Base-by-base conservation (phyloP, 2,797 vertebrate genomes). In the Fundulus diaphanus region DNA sequence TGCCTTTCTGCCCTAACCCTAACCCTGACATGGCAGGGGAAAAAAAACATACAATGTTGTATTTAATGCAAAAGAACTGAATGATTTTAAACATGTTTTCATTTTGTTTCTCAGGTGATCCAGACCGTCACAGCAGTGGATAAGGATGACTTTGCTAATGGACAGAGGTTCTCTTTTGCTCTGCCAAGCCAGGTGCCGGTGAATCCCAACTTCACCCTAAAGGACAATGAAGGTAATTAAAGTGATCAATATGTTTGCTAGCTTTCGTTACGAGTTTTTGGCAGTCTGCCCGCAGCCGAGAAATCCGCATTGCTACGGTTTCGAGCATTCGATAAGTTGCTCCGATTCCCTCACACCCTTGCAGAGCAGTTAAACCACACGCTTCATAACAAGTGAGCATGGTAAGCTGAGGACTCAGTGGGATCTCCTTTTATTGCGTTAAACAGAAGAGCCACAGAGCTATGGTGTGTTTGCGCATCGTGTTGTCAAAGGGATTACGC, bases 201-300 rank as follows among this genome's bases (percentile, higher is more conserved):
- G 86, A 99, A 99, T 91, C 98, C 97, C 88, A 99, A 99, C 95
- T 99, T 99, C 92, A 98, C 98, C 71, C 90, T 99, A 73, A 97
- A 96, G 94, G 97, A 99, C 93, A 99, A 99, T 82, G 96, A 97
- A 98, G 98, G 98, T 99, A 97, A 95, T 93, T 84, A 84, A 63
- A 79, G 65, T 24, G 57, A 81, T 89, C 83, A 29, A 83, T 84
- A 42, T 88, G 70, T 84, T 91, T 92, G 87, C 91, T 89, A 90
- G 87, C 86, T 87, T 87, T 90, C 76, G 74, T 86, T 83, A 86
- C 87, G 88, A 86, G 86, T 69, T 80, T 73, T 68, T 24, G 22
- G 29, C 27, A 0, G 54, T 40, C 22, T 15, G 77, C 78, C 85
- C 74, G 1, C 20, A 1, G 76, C 6, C 1, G 15, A 80, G 15